Evolutionary conservation across 2,888 invertebrate species (phyloP).

Genomic region (Leptinotarsa rubiginosa): DNA sequence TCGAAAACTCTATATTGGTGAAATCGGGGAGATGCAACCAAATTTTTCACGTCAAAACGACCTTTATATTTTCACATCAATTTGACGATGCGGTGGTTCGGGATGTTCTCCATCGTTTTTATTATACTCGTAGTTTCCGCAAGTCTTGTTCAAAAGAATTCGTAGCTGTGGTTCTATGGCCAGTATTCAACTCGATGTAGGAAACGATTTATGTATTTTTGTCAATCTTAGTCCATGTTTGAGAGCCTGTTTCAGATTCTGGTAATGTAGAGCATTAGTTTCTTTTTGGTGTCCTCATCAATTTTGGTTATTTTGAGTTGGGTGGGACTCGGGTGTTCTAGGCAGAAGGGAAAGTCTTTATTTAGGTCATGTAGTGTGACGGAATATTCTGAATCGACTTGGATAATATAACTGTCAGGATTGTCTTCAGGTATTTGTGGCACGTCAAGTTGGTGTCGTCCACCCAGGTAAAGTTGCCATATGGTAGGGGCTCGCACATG

Average conservation of each 20-base stretch:
- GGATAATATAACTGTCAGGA: too few relatives aligned
- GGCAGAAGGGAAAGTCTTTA: constrained; percentile 44
- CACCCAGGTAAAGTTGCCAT: too few relatives aligned
- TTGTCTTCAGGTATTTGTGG: too few relatives aligned
- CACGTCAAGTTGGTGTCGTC: too few relatives aligned
- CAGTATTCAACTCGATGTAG: constrained; percentile 28
- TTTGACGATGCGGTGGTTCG: neutral
- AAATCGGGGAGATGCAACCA: neutral
- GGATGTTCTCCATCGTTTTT: constrained; percentile 59
- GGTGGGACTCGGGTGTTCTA: constrained; percentile 44
- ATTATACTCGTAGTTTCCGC: neutral
- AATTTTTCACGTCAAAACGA: neutral
- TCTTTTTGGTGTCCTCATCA: constrained; percentile 46
- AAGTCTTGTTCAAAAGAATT: neutral
- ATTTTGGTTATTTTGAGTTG: constrained; percentile 43
- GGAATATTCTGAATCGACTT: constrained; percentile 65
- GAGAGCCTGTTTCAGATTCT: constrained; percentile 18
- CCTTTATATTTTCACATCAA: neutral
- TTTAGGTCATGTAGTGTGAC: constrained; percentile 57
- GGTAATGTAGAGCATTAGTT: constrained; percentile 46
- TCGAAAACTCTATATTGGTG: constrained; percentile 37
- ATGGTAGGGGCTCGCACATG: too few relatives aligned
- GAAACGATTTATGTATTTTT: neutral
- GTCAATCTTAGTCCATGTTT: neutral
- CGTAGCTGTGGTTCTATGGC: constrained; percentile 13